These are phyloP conservation scores for Drosophila prolongata DNA, from an alignment of 2,888 invertebrate genomes.

Conservation along the genomic window DNA sequence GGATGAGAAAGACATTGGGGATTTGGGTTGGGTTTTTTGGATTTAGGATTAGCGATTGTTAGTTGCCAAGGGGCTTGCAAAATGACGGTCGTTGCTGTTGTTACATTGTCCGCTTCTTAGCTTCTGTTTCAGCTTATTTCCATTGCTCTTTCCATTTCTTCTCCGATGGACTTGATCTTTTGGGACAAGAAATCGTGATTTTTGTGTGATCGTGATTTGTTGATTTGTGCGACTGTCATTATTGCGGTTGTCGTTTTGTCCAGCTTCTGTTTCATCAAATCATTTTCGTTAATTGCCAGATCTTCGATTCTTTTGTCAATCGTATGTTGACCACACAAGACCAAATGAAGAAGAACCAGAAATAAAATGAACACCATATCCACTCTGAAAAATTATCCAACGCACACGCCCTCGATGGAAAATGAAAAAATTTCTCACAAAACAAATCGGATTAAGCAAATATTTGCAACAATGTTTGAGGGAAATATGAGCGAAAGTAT, in stretches of 20 bases:
- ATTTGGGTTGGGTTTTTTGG: not conserved
- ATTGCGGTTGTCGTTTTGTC: slow-evolving; percentile 57
- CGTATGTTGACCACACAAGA: slow-evolving; percentile 38
- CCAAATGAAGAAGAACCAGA: not conserved
- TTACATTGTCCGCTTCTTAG: slow-evolving; percentile 15
- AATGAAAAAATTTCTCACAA: slow-evolving; percentile 27
- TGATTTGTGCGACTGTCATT: slow-evolving; percentile 68
- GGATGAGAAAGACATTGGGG: slow-evolving; percentile 13
- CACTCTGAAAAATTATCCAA: slow-evolving; percentile 39
- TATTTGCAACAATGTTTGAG: slow-evolving; percentile 63
- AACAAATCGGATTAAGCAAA: slow-evolving; percentile 61
- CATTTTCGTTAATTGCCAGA: slow-evolving; percentile 65
- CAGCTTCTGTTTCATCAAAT: slow-evolving; percentile 53
- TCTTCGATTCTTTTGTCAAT: slow-evolving; percentile 44
- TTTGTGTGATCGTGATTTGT: slow-evolving; percentile 73
- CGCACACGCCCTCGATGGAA: slow-evolving; percentile 20
- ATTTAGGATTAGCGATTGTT: not conserved
- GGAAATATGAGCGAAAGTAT: slow-evolving; percentile 44
- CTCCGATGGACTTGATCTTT: slow-evolving; percentile 15
- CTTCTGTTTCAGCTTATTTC: slow-evolving; percentile 22
- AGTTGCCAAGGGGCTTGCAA: slow-evolving; percentile 3
- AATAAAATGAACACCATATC: not conserved
- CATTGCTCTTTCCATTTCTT: slow-evolving; percentile 11
- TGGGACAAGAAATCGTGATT: slow-evolving; percentile 66
- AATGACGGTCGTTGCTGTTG: slow-evolving; percentile 4